A percentile compares a stretch with the other conserved stretches of the same genome.
phyloP scores from a whole-genome alignment of 2,797 vertebrate species.

The Okamejei kenojei region DNA sequence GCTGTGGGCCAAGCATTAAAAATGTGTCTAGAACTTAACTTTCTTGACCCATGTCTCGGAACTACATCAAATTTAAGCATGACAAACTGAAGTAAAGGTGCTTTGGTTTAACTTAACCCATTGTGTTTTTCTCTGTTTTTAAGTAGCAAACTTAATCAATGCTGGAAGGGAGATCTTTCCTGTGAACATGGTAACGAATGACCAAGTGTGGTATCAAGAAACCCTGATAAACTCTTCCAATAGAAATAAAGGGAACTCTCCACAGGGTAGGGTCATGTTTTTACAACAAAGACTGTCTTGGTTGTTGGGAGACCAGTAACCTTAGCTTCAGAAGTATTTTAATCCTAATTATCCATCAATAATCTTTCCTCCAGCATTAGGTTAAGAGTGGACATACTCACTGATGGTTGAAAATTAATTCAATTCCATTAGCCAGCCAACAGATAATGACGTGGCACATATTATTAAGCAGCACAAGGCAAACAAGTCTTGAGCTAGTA shows the following conservation, averaged over 20 bases:
- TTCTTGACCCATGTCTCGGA: too few species aligned
- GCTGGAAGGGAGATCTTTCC: neutral
- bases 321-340: neutral
- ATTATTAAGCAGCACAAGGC: neutral
- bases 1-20: too few species aligned
- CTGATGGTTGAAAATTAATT: neutral
- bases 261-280: neutral
- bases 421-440: neutral
- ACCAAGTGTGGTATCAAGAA: too few species aligned
- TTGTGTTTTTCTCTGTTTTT: too few species aligned
- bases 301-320: neutral
- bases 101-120: too few species aligned
- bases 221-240: neutral
- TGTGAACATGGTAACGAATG: too few species aligned
- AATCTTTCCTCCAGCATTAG: neutral
- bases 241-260: neutral
- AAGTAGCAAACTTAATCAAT: too few species aligned
- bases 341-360: neutral
- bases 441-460: neutral
- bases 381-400: neutral
- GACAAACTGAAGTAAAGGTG: too few species aligned
- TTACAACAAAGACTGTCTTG: neutral
- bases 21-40: too few species aligned
- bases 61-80: too few species aligned
- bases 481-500: neutral